Evolutionary conservation across 2,888 invertebrate genomes (phyloP).

Genomic region (Micropterix aruncella): DNA sequence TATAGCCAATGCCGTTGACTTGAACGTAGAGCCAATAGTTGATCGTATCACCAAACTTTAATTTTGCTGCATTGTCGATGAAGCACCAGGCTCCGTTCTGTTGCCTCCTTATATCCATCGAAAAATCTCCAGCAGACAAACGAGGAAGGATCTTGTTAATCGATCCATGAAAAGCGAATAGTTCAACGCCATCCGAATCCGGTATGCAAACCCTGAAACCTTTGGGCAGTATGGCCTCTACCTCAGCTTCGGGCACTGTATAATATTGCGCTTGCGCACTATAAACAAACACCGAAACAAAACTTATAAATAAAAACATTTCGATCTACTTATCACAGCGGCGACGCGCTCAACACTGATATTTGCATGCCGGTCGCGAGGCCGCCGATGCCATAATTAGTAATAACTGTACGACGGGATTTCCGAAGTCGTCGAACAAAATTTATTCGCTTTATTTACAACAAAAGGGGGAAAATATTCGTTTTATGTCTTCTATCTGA

Average conservation of each 20-base stretch:
- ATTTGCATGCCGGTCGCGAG: no score
- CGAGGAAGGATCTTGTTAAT: constrained; percentile 1
- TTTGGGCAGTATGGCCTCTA: background rate
- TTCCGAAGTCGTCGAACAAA: no score
- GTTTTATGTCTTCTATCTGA: no score
- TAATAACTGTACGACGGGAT: no score
- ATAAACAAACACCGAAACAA: no score
- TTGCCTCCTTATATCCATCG: background rate
- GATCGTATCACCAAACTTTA: constrained; percentile 2
- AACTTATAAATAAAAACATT: no score
- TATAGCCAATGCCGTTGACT: constrained; percentile 2
- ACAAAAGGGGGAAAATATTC: no score
- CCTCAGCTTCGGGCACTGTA: background rate
- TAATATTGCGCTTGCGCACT: no score
- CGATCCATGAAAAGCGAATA: constrained; percentile 3
- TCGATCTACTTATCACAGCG: no score
- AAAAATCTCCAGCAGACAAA: background rate
- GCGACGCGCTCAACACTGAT: no score
- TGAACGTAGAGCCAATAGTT: constrained; percentile 4
- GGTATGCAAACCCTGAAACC: background rate
- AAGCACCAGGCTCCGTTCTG: constrained; percentile 2
- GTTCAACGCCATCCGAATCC: background rate
- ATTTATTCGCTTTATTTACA: no score
- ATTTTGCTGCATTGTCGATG: background rate
- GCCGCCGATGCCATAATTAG: no score